phyloP scores from a whole-genome alignment of 2,888 invertebrate genomes.

The Platynereis dumerilii region DNA sequence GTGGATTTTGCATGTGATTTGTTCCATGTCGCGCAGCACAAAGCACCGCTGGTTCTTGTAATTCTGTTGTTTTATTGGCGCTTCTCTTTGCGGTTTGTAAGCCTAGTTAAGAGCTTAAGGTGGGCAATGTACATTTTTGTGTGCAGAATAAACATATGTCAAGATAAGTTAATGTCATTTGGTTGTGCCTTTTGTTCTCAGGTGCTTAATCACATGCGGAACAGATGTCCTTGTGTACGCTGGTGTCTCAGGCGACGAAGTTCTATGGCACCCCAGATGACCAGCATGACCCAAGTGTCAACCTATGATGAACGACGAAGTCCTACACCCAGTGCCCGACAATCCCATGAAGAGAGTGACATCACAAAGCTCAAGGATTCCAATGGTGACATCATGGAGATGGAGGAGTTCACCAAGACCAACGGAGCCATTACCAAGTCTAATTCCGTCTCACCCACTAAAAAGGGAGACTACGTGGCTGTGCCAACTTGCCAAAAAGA shows the following conservation, averaged over 20 bases:
- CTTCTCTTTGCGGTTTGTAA: too few relatives aligned
- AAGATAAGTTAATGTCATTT: too few relatives aligned
- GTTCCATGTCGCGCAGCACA: too few relatives aligned
- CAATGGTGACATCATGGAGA: constrained; percentile 2
- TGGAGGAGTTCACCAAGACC: constrained; percentile 13
- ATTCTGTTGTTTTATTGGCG: too few relatives aligned
- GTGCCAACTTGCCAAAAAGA: constrained; percentile 12
- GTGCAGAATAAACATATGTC: too few relatives aligned
- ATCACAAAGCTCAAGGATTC: too few relatives aligned
- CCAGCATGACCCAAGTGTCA: constrained; percentile 17
- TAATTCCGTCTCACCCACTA: not conserved
- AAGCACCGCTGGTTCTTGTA: too few relatives aligned
- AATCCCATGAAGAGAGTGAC: not conserved
- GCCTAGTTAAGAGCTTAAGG: too few relatives aligned
- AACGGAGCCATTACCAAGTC: not conserved
- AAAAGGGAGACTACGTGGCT: constrained; percentile 21
- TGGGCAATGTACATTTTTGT: too few relatives aligned
- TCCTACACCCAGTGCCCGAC: not conserved
- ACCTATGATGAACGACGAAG: constrained; percentile 19
- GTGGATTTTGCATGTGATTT: too few relatives aligned
- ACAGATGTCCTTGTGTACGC: constrained; percentile 17
- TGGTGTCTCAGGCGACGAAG: constrained; percentile 1
- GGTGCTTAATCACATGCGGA: constrained; percentile 20
- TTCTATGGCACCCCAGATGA: not conserved
- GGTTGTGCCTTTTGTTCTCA: not conserved